A percentile compares a stretch with the other conserved stretches of the same genome.
phyloP scores from a whole-genome alignment of 2,888 invertebrate genomes.

The Meteorus colon region DNA sequence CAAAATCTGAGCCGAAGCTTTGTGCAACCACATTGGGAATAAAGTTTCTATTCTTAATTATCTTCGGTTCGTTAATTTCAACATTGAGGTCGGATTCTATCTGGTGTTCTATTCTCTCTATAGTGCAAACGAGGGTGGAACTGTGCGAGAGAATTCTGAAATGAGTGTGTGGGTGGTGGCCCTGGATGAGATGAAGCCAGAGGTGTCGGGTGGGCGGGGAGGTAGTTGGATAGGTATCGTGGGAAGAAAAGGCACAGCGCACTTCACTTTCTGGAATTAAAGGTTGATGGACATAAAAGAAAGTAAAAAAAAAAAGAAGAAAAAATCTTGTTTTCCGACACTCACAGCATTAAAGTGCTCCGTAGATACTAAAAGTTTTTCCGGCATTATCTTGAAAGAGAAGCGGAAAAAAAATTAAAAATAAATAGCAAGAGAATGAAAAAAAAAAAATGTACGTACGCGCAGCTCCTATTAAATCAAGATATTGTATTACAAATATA shows the following conservation, averaged over 20 bases:
- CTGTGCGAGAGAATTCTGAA: background rate
- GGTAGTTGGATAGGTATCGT: constrained; percentile 41
- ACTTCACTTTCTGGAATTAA: constrained; percentile 58
- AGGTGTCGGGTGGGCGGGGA: background rate
- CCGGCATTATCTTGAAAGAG: constrained; percentile 11
- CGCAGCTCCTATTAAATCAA: background rate
- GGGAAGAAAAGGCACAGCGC: constrained; percentile 29
- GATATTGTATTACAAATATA: background rate
- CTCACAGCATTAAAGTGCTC: constrained; percentile 31
- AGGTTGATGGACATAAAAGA: constrained; percentile 54
- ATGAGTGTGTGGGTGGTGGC: background rate
- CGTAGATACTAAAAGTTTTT: constrained; percentile 30
- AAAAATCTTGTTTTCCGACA: constrained; percentile 24
- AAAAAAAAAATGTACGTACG: background rate
- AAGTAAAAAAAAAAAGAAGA: background rate
- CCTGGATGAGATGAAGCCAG: background rate
- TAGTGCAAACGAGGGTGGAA: constrained; percentile 44
- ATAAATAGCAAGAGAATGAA: background rate
- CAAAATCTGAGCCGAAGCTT: constrained; percentile 1
- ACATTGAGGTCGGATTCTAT: constrained; percentile 49
- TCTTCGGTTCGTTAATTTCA: constrained; percentile 61
- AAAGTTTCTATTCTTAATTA: constrained; percentile 61
- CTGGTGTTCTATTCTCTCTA: constrained; percentile 7
- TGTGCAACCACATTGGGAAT: constrained; percentile 35
- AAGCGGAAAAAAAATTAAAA: background rate